Evolutionary conservation across 2,113 vertebrate genomes (phyloP), one percentile per base, ranked within the genome.

Genomic region (Malurus melanocephalus): DNA sequence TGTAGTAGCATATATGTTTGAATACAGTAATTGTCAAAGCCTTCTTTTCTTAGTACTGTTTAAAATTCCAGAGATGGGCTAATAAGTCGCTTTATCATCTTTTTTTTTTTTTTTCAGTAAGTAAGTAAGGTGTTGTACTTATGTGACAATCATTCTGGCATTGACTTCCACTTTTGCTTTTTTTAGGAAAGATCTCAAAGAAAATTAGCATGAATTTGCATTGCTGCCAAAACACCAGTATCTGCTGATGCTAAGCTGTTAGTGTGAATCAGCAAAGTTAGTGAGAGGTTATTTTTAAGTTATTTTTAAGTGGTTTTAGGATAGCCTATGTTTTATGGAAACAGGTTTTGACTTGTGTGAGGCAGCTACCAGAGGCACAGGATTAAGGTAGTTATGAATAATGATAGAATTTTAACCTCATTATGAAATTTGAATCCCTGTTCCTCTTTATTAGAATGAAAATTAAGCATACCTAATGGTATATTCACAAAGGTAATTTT

Each of bases 181-280:
- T 92, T 78, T 86, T 66, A 75, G 51, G 71, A 84, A 76, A 30
- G 16, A 87, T 62, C 32, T 85, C 51, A 85, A 75, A 65, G 61
- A 86, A 78, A 91, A 95, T 93, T 78, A 91, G 21, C 88, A 94
- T 94, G 24, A 82, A 83, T 93, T 94, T 93, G 76, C 61, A 83
- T 84, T 89, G 48, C 73, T 92, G 49, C 57, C 71, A 84, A 91
- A 91, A 86, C 77, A 88, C 28, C 7, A 4, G 65, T 74, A 86
- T 57, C 66, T 83, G 57, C 80, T 87, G 59, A 85, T 88, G 38
- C 59, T 92, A 84, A 88, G 45, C 49, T 86, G 40, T 69, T 89
- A 85, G 51, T 1, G 0, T 95, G 83, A 95, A 69, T 94, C 92
- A 85, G 93, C 86, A 93, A 69, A 86, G 87, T 49, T 52, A 69